Percentiles rank a stretch among this genome's conserved stretches.
Conservation (phyloP, 2,113 vertebrate genomes). For the Ictalurus furcatus region DNA sequence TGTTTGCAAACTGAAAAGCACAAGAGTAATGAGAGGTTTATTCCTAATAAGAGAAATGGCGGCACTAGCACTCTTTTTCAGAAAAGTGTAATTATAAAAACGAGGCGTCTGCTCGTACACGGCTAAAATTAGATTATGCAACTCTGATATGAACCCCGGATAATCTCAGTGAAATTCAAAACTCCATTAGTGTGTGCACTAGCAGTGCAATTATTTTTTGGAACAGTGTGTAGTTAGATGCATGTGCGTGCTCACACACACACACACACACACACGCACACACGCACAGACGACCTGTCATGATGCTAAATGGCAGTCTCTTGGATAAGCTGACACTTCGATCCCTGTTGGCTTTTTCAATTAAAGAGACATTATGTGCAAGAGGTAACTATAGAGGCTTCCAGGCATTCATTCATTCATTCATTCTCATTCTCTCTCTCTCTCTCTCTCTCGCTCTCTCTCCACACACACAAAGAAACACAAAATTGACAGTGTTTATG, state of each 20-base stretch:
- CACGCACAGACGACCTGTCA: slow-evolving; percentile 45
- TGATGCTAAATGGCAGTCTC: slow-evolving; percentile 52
- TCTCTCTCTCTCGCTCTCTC: neutral
- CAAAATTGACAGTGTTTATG: no score
- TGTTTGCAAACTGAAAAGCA: neutral
- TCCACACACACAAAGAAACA: neutral
- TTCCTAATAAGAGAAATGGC: neutral
- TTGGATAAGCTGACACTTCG: slow-evolving; percentile 50
- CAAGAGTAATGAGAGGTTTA: neutral
- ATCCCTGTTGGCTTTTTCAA: slow-evolving; percentile 50
- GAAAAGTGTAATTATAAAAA: neutral
- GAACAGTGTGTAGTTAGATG: neutral
- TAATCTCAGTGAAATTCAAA: neutral
- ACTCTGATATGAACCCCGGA: no score
- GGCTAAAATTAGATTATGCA: neutral
- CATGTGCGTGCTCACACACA: neutral
- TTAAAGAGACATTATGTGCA: slow-evolving; percentile 35
- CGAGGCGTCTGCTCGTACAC: neutral
- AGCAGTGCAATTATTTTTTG: neutral
- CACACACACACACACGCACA: slow-evolving; percentile 23
- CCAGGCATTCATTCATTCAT: neutral
- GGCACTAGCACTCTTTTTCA: neutral
- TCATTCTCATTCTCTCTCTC: neutral
- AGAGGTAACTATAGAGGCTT: neutral
- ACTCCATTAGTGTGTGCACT: neutral